phyloP scores from a whole-genome alignment of 2,888 invertebrate genomes.

The Tortrix viridana region DNA sequence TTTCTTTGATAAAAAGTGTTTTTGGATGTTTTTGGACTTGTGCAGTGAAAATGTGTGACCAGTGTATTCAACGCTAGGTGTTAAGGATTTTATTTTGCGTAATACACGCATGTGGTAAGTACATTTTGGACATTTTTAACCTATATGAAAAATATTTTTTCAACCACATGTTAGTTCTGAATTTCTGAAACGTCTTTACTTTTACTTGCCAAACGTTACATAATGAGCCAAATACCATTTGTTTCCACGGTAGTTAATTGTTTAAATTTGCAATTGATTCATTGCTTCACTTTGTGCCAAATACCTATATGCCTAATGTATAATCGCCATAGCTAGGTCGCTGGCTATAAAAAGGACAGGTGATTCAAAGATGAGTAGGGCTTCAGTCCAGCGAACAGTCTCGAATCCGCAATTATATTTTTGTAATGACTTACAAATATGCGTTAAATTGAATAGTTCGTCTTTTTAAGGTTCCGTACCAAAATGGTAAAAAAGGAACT shows the following conservation, averaged over 20 bases:
- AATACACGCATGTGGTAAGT: conserved; percentile 45
- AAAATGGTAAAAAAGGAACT: too few species aligned
- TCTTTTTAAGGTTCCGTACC: too few species aligned
- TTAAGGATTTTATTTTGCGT: conserved; percentile 51
- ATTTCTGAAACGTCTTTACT: neutral
- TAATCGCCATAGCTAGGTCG: conserved; percentile 7
- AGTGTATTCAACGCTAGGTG: conserved; percentile 68
- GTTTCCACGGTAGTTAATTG: conserved; percentile 50
- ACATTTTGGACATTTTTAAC: conserved; percentile 18
- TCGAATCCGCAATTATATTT: conserved; percentile 1
- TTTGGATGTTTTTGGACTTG: conserved; percentile 40
- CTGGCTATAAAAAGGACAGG: conserved; percentile 29
- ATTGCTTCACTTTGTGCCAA: conserved; percentile 36
- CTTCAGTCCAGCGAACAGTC: conserved; percentile 10
- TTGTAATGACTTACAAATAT: neutral
- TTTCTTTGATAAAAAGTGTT: conserved; percentile 35
- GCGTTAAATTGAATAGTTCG: too few species aligned
- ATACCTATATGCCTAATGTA: conserved; percentile 25
- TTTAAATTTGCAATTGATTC: conserved; percentile 49
- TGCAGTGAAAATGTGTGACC: conserved; percentile 73
- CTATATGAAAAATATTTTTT: conserved; percentile 10
- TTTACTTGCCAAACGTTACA: conserved; percentile 21
- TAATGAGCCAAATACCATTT: conserved; percentile 28
- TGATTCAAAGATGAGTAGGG: conserved; percentile 11
- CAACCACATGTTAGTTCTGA: neutral